Evolutionary conservation across 2,113 vertebrate genomes (phyloP).

Genomic region (Tachysurus vachellii): DNA sequence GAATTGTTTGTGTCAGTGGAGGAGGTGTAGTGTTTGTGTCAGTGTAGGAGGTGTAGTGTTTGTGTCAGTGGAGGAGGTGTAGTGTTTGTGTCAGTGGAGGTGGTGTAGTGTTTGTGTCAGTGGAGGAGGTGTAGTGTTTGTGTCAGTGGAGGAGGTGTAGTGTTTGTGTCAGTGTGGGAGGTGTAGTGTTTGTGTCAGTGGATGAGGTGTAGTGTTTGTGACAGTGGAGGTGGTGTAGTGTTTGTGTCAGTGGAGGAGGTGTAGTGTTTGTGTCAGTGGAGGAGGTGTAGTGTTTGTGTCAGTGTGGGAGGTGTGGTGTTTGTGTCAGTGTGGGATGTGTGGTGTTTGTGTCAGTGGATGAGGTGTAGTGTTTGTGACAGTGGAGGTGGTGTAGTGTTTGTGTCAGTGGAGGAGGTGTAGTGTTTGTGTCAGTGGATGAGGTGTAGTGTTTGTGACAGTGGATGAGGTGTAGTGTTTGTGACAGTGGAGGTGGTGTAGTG

Average conservation of each 20-base stretch:
- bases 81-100: neutral
- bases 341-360: neutral
- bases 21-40: no score
- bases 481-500: neutral
- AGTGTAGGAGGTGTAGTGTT: no score
- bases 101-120: neutral
- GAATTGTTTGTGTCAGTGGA: no score
- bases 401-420: neutral
- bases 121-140: neutral
- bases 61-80: neutral
- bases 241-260: neutral
- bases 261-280: neutral
- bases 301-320: neutral
- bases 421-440: neutral
- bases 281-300: neutral
- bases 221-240: neutral
- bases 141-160: neutral
- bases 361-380: neutral
- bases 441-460: neutral
- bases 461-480: neutral
- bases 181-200: neutral
- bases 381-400: neutral
- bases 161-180: neutral
- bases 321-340: neutral
- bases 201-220: neutral